Base-by-base conservation (phyloP, 2,888 invertebrate genomes). In the Mesorhabditis spiculigera region DNA sequence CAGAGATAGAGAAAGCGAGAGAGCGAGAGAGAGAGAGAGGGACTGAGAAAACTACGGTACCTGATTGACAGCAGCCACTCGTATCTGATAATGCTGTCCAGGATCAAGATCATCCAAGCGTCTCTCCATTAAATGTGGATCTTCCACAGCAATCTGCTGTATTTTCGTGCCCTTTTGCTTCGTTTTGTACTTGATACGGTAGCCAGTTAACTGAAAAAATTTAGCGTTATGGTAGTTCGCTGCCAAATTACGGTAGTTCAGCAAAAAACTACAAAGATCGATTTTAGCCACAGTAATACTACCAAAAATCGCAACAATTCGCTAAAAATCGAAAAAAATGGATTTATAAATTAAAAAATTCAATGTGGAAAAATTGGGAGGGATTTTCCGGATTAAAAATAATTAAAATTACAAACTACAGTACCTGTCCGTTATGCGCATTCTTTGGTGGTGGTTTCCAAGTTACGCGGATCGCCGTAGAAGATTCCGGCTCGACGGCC, bases 151-250 rank as follows among this genome's bases (percentile, higher is more conserved):
- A 28, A 78, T 71, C 6, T 73, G 82, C 62, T 75, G 74, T 45
- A 77, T 81, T 67, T 81, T 82, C 63, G 87, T 82, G 45, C 85
- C 85, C 78, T 89, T 89, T 77, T 88, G 73, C 69, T 86, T 83
- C 63, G 78, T 78, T 72, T 82, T 84, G 74, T 83, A 85, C 61
- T 81, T 79, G 77, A 97, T 91, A 89, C 94, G 95, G 89, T 96
- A 97, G n/a, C 96, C 96, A 0, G 93, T 94, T 69, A 97, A 93
- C 68, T 93, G 90, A 50, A 50, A 13, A n/a, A n/a, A n/a, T n/a
- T n/a, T n/a, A n/a, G n/a, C n/a, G n/a, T n/a, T n/a, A n/a, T n/a
- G n/a, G n/a, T n/a, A n/a, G n/a, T n/a, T n/a, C n/a, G n/a, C n/a
- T n/a, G n/a, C n/a, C n/a, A n/a, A n/a, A n/a, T n/a, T n/a, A n/a